Evolutionary conservation across 2,797 vertebrate genomes (phyloP).

Genomic region (Megaceryle alcyon): DNA sequence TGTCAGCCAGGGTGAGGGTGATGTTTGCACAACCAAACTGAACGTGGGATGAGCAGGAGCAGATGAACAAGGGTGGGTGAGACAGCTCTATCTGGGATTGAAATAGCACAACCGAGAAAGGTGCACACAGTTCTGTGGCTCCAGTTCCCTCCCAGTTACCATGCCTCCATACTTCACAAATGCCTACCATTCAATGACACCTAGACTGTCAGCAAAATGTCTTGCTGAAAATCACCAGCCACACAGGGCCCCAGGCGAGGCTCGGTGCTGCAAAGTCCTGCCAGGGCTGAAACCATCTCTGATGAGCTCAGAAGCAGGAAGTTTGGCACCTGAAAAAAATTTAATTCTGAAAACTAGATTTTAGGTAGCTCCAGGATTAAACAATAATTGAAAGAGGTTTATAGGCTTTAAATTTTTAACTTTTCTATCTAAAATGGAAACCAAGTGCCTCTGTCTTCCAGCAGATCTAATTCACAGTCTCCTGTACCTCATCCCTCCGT

Average conservation of each 20-base stretch:
- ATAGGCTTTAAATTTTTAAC: neutral
- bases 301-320: neutral
- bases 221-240: neutral
- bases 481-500: neutral
- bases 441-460: neutral
- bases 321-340: neutral
- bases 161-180: neutral
- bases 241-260: neutral
- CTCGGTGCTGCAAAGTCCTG: neutral
- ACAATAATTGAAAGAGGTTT: neutral
- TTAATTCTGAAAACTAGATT: neutral
- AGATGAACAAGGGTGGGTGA: neutral
- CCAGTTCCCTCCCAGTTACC: neutral
- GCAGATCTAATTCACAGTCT: neutral
- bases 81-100: neutral
- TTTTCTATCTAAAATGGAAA: neutral
- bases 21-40: neutral
- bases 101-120: neutral
- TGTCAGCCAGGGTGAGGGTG: fast-evolving
- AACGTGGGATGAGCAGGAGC: neutral
- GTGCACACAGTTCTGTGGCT: neutral
- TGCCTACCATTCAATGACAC: neutral
- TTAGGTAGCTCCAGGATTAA: neutral
- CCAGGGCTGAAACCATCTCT: neutral
- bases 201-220: fast-evolving